Evolutionary conservation across 2,797 vertebrate species (phyloP), one percentile per base, ranked within the genome.

Genomic region (Gallirallus australis): DNA sequence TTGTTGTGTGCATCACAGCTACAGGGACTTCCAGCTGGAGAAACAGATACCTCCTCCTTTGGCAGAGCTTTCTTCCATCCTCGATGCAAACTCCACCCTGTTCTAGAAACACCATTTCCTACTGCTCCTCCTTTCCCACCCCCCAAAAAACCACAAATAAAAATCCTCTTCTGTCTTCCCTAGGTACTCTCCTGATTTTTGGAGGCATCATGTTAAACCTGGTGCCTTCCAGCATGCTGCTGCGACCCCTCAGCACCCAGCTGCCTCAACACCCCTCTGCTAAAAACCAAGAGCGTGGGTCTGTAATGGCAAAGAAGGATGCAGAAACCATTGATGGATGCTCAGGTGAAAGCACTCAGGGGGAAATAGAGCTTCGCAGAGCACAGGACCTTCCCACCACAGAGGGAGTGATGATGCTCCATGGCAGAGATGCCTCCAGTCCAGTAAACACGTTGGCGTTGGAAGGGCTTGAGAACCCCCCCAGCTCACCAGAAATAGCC

Each of bases 141-240:
- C 30, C 48, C 47, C 21, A 23, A 50, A 50, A 50, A 50, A 14
- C 4, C 24, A 50, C 27, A 5, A 16, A 15, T 12, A 35, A 53
- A 83, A 27, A 39, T 5, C n/a, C 2, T n/a, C 21, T 90, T 37
- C 4, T 68, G 11, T 75, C 77, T 93, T 78, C 63, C n/a, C 79
- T 77, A 99, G 99, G 99, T 39, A 98, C 99, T 13, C 98, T 99
- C 95, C 95, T 99, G 95, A 98, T 99, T 96, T 98, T 99, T 30
- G 99, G 99, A 30, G 99, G 98, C 40, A 98, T 99, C 88, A 98
- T 98, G 98, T 59, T 99, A 91, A 99, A 99, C 96, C 97, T 99
- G 59, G 98, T 99, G 79, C 99, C 99, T 70, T 98, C 99, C 60
- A 99, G 98, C 93, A 99, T 99, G 99, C 97, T 99, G 73, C 97